Evolutionary conservation across 2,888 invertebrate genomes (phyloP).

Genomic region (Halictus quadricinctus): DNA sequence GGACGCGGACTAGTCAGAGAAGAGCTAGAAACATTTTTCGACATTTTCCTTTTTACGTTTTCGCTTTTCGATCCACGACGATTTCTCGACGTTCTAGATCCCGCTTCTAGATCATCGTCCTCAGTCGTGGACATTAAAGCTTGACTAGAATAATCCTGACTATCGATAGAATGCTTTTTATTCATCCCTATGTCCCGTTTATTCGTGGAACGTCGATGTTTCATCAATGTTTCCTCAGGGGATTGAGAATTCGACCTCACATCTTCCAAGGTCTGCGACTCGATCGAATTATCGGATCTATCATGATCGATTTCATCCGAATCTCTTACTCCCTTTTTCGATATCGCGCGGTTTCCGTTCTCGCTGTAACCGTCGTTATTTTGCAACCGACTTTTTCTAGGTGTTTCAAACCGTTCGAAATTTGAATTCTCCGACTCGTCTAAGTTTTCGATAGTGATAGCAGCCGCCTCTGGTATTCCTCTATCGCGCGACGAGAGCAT

Average conservation of each 20-base stretch:
- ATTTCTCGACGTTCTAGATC: constrained; percentile 1
- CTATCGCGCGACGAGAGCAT: background rate
- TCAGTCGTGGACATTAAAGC: constrained; percentile 18
- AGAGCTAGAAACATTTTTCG: constrained; percentile 22
- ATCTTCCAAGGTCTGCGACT: constrained; percentile 26
- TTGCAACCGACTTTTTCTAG: background rate
- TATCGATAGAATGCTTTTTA: background rate
- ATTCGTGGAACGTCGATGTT: background rate
- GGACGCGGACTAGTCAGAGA: constrained; percentile 12
- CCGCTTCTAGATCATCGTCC: constrained; percentile 27
- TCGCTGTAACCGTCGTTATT: background rate
- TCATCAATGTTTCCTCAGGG: constrained; percentile 14
- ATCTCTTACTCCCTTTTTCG: background rate
- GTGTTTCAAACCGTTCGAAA: background rate
- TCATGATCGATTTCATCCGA: background rate
- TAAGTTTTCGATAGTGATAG: constrained; percentile 12
- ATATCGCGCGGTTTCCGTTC: background rate
- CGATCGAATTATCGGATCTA: constrained; percentile 20
- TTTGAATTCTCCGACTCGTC: constrained; percentile 3
- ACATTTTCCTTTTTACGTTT: constrained; percentile 9
- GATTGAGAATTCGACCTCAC: constrained; percentile 14
- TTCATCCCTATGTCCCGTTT: background rate
- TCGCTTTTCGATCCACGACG: background rate
- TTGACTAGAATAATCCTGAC: constrained; percentile 12
- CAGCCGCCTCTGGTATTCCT: background rate